phyloP scores from a whole-genome alignment of 2,888 invertebrate genomes.

The Acleris holmiana region DNA sequence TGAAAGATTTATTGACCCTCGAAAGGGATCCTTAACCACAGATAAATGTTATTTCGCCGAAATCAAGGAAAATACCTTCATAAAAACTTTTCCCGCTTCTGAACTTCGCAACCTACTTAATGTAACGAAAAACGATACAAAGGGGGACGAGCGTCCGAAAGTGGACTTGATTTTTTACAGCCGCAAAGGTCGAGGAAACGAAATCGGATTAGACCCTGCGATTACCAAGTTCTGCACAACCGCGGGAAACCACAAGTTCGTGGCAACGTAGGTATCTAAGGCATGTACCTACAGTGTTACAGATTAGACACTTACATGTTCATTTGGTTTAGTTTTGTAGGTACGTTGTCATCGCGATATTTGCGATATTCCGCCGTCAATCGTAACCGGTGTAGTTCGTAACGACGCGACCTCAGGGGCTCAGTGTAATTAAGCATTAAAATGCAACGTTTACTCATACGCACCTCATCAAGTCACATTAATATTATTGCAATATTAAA shows the following conservation, averaged over 20 bases:
- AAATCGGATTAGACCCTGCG: constrained; percentile 75
- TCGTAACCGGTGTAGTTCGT: constrained; percentile 9
- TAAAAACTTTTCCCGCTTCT: constrained; percentile 48
- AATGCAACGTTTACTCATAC: constrained; percentile 8
- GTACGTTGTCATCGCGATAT: constrained; percentile 17
- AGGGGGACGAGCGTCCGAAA: constrained; percentile 56
- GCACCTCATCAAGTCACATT: constrained; percentile 4
- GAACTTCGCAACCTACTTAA: constrained; percentile 51
- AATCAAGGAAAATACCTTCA: constrained; percentile 51
- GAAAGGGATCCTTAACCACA: constrained; percentile 38
- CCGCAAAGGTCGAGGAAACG: constrained; percentile 73
- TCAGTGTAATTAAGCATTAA: not conserved
- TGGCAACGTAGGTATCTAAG: constrained; percentile 44
- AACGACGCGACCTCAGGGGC: constrained; percentile 13
- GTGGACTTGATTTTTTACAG: constrained; percentile 69
- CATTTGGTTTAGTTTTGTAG: constrained; percentile 24
- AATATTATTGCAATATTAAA: constrained; percentile 23
- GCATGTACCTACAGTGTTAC: not conserved
- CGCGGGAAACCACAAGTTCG: constrained; percentile 56
- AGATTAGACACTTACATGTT: constrained; percentile 19
- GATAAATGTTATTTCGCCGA: constrained; percentile 50
- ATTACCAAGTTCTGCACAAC: constrained; percentile 69
- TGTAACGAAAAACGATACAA: constrained; percentile 56
- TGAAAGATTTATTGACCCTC: constrained; percentile 31
- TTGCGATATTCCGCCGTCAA: constrained; percentile 23